Percentiles rank a stretch among this genome's conserved stretches.
These are phyloP conservation scores for Pygoscelis adeliae DNA, from an alignment of 2,113 vertebrate species.

Conservation along the genomic window DNA sequence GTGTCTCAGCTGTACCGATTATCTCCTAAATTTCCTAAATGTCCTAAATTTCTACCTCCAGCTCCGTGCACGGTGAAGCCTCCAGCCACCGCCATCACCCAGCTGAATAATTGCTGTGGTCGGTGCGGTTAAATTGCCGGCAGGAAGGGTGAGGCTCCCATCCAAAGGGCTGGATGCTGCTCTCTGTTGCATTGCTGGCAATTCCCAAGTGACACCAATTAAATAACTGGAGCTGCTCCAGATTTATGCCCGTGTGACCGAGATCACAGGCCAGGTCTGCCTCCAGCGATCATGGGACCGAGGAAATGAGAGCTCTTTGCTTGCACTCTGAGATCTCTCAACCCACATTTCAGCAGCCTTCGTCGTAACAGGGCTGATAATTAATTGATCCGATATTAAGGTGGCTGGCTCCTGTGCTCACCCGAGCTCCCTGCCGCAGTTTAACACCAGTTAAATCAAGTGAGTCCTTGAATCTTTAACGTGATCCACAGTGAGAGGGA, in stretches of 20 bases:
- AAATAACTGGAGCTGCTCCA: not conserved
- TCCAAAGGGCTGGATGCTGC: not conserved
- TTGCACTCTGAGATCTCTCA: not conserved
- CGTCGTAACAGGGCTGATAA: conserved; percentile 5
- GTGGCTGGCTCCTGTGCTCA: not conserved
- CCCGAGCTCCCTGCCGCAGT: not conserved
- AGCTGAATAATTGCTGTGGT: not conserved
- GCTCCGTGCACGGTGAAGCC: accelerated
- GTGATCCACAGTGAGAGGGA: accelerated
- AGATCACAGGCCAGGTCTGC: not conserved
- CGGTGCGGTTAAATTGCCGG: accelerated
- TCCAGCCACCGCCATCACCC: not conserved
- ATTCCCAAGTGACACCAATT: not conserved
- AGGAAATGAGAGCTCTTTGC: not conserved
- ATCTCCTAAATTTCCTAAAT: not conserved
- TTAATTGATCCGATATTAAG: conserved; percentile 19
- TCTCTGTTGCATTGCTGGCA: not conserved
- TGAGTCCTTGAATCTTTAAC: not conserved
- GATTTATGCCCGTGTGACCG: not conserved
- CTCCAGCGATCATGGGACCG: not conserved
- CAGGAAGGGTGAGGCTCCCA: not conserved
- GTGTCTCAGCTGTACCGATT: accelerated
- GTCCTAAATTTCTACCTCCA: not conserved
- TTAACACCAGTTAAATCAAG: not conserved
- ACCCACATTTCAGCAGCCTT: conserved; percentile 48